Evolutionary conservation across 2,797 vertebrate species (phyloP).

Genomic region (Lepidocolaptes lacrymiger): DNA sequence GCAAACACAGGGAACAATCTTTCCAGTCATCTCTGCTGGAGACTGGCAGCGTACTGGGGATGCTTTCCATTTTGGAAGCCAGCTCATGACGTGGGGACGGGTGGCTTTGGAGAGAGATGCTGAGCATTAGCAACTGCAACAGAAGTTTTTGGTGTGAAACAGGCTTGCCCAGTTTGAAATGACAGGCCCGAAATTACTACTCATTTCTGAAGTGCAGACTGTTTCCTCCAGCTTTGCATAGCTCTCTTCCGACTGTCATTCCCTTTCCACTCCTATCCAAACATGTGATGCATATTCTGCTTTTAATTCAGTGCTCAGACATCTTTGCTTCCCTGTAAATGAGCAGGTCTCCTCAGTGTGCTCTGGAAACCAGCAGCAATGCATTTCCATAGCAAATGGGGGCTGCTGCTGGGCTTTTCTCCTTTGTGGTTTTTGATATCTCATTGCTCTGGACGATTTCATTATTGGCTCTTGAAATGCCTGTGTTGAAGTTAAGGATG

Average conservation of each 20-base stretch:
- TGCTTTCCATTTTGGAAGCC: constrained; percentile 4
- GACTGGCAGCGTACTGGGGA: background rate
- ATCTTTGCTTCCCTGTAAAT: background rate
- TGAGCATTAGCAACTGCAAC: background rate
- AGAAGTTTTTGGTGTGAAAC: background rate
- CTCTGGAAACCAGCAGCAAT: background rate
- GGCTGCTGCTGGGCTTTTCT: background rate
- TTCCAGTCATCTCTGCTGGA: background rate
- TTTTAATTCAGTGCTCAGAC: background rate
- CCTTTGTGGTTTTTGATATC: background rate
- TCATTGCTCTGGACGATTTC: background rate
- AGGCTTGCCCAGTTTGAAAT: background rate
- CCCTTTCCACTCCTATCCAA: background rate
- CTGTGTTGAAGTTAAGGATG: background rate
- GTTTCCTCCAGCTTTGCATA: constrained; percentile 27
- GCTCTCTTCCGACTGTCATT: background rate
- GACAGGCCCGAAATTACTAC: background rate
- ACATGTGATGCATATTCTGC: background rate
- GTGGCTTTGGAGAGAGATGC: background rate
- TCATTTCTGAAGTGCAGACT: background rate
- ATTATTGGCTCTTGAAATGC: background rate
- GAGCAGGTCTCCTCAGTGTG: background rate
- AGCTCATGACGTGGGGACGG: background rate
- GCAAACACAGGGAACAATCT: constrained; percentile 13
- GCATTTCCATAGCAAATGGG: background rate